Percentiles rank a stretch among this genome's conserved stretches.
Evolutionary conservation across 1,140 invertebrate species (phyloP).

Genomic region (Dermatophagoides farinae): DNA sequence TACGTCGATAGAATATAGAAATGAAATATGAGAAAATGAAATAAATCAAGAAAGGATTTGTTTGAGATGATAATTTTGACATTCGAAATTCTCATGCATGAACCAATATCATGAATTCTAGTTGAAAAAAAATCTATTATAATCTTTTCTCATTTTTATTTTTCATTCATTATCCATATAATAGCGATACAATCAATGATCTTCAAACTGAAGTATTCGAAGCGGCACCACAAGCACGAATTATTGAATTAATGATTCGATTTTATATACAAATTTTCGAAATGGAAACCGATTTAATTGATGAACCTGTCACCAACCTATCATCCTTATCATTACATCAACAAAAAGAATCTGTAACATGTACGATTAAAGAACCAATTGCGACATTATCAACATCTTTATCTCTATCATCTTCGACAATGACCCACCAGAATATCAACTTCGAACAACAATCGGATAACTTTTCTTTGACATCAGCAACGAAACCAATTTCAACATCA

Average conservation of each 20-base stretch:
- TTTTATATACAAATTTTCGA: slow-evolving; percentile 24
- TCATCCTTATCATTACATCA: too few species aligned
- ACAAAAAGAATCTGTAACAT: too few species aligned
- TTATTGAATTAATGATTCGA: slow-evolving; percentile 33
- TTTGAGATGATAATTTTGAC: background rate
- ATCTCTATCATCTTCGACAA: background rate
- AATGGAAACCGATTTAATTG: background rate
- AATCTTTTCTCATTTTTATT: background rate
- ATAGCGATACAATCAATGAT: slow-evolving; percentile 5
- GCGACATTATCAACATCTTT: background rate
- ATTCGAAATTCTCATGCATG: background rate
- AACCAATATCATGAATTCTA: background rate
- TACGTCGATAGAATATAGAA: too few species aligned
- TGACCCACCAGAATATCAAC: too few species aligned
- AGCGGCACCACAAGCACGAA: slow-evolving; percentile 16
- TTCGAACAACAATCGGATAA: too few species aligned
- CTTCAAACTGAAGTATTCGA: slow-evolving; percentile 12
- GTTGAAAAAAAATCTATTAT: background rate
- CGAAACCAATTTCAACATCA: background rate
- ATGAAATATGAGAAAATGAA: background rate
- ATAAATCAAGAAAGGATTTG: background rate
- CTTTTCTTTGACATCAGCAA: too few species aligned
- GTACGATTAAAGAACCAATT: background rate
- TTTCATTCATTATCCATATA: background rate
- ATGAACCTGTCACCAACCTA: too few species aligned